Evolutionary conservation across 2,797 vertebrate genomes (phyloP).

Genomic region (Clarias platycephalus): DNA sequence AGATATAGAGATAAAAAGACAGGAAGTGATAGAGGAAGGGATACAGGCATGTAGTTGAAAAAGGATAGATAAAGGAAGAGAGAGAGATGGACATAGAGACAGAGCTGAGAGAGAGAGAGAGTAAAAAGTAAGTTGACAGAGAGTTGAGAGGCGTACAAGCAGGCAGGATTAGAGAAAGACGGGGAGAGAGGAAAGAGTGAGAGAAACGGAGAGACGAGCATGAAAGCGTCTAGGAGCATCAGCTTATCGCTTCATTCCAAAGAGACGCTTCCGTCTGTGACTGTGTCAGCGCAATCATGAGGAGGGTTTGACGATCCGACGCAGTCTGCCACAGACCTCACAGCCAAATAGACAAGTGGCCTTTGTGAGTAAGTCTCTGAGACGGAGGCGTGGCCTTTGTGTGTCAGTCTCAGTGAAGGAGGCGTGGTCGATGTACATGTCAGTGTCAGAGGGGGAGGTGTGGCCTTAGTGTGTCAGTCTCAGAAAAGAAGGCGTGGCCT

Average conservation of each 20-base stretch:
- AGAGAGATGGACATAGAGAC: background rate
- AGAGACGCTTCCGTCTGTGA: conserved; percentile 17
- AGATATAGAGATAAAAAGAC: background rate
- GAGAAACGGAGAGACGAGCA: background rate
- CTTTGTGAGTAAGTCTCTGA: background rate
- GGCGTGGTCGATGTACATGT: background rate
- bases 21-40: background rate
- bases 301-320: background rate
- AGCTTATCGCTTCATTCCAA: conserved; percentile 27
- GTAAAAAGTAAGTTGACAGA: background rate
- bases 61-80: background rate
- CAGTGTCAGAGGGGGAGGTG: background rate
- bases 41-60: background rate
- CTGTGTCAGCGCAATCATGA: conserved; percentile 48
- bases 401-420: background rate
- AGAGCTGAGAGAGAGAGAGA: background rate
- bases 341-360: background rate
- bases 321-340: background rate
- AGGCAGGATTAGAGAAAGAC: conserved; percentile 12
- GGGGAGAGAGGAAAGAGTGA: background rate
- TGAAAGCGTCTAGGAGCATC: conserved; percentile 5
- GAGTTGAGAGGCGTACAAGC: background rate
- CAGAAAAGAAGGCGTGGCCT: background rate
- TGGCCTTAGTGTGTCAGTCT: background rate
- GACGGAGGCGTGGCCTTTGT: background rate